Conservation (phyloP, 2,113 vertebrate genomes). For the Chaenocephalus aceratus region DNA sequence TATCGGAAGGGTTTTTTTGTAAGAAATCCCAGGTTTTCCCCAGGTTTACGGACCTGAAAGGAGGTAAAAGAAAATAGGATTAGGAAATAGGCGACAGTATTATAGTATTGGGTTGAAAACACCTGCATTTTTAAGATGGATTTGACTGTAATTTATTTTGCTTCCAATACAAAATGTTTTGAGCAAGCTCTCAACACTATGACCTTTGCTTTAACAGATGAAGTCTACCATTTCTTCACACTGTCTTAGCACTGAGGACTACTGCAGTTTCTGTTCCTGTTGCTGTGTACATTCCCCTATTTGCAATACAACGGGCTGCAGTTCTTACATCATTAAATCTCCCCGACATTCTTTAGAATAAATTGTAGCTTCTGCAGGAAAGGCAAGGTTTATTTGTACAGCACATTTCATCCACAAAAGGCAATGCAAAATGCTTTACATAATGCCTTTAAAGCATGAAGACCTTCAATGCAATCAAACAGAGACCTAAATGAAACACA, state of each 20-base stretch:
- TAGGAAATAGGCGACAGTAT: neutral
- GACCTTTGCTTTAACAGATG: neutral
- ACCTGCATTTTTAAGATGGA: neutral
- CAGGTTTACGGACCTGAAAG: conserved; percentile 78
- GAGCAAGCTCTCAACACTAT: neutral
- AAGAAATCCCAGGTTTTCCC: conserved; percentile 89
- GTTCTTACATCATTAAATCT: neutral
- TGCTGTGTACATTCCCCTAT: neutral
- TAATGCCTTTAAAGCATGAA: neutral
- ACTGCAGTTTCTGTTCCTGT: neutral
- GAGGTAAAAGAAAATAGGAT: conserved; percentile 4
- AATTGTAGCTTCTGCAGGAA: neutral
- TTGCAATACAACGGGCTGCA: neutral
- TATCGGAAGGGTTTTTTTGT: conserved; percentile 83
- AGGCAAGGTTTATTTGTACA: neutral
- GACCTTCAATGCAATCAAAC: neutral
- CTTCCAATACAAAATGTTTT: neutral
- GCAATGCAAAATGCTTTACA: neutral
- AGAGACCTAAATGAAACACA: neutral
- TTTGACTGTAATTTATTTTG: neutral
- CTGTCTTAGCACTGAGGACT: neutral
- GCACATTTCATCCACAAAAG: neutral
- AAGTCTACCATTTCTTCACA: neutral
- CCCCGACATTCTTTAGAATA: neutral
- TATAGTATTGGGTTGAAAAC: neutral